These are phyloP conservation scores for Melanocharis versteri DNA, from an alignment of 2,113 vertebrate species.

Conservation along the genomic window DNA sequence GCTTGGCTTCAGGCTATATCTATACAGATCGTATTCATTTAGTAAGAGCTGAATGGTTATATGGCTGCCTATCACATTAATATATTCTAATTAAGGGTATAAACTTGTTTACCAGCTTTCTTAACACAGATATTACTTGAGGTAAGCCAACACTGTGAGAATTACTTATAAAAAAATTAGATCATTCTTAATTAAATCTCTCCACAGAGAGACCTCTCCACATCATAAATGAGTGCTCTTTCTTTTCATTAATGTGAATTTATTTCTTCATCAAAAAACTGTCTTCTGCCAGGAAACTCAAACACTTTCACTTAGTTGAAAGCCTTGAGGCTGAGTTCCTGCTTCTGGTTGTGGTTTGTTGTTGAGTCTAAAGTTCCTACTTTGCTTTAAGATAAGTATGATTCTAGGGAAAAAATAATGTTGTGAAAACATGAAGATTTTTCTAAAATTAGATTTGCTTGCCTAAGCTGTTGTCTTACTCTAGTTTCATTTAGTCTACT, in stretches of 20 bases:
- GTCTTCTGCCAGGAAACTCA: constrained; percentile 1
- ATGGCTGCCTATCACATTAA: not conserved
- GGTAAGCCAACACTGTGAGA: not conserved
- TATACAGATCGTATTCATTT: not conserved
- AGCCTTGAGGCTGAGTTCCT: not conserved
- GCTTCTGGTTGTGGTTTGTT: not conserved
- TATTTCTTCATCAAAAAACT: constrained; percentile 23
- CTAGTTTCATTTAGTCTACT: not conserved
- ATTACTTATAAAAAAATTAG: not conserved
- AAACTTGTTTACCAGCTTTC: not conserved
- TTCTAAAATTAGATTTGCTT: constrained; percentile 6
- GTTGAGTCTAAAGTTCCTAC: constrained; percentile 32
- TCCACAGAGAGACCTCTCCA: not conserved
- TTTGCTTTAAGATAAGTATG: not conserved
- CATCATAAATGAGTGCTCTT: not conserved
- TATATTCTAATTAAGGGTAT: not conserved
- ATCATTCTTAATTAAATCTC: constrained; percentile 7
- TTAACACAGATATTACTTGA: not conserved
- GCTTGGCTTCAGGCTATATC: not conserved
- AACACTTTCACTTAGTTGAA: not conserved
- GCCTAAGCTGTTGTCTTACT: not conserved
- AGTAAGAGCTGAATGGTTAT: not conserved
- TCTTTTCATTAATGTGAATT: not conserved
- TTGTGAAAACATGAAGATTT: not conserved
- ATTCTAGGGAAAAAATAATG: not conserved